Conservation (phyloP, 2,113 vertebrate genomes). For the Argyrosomus japonicus region DNA sequence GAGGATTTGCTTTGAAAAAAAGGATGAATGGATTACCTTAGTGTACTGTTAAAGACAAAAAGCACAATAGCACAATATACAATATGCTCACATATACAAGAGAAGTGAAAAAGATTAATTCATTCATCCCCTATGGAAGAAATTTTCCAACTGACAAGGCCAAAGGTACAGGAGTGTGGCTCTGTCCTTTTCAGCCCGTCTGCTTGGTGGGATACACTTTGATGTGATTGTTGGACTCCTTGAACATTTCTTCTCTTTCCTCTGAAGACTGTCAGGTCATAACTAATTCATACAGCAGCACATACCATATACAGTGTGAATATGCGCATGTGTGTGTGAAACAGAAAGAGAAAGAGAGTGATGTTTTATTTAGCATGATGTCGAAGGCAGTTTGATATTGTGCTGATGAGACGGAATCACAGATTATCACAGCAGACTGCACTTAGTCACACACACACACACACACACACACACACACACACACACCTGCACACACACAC, state of each 20-base stretch:
- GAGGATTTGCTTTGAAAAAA: slow-evolving; percentile 1
- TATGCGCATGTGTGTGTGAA: slow-evolving; percentile 27
- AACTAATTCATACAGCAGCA: slow-evolving; percentile 74
- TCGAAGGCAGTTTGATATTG: slow-evolving; percentile 77
- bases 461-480: background rate
- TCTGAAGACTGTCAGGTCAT: slow-evolving; percentile 74
- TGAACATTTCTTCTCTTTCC: slow-evolving; percentile 55
- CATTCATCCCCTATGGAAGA: background rate
- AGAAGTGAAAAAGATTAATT: background rate
- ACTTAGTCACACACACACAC: slow-evolving; percentile 25
- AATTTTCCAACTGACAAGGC: background rate
- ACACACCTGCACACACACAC: background rate
- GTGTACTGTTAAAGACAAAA: background rate
- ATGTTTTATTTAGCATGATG: slow-evolving; percentile 78
- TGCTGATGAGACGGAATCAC: slow-evolving; percentile 78
- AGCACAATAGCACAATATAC: background rate
- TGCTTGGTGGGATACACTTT: slow-evolving; percentile 52
- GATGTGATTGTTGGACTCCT: slow-evolving; percentile 70
- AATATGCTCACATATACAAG: background rate
- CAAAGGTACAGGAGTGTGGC: slow-evolving; percentile 30
- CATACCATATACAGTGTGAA: slow-evolving; percentile 56
- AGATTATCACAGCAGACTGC: slow-evolving; percentile 53
- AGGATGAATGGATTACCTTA: background rate
- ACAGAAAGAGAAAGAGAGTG: slow-evolving; percentile 57
- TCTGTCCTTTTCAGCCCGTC: slow-evolving; percentile 32